Base-by-base conservation (phyloP, 2,888 invertebrate species). In the Trichopria drosophilae region DNA sequence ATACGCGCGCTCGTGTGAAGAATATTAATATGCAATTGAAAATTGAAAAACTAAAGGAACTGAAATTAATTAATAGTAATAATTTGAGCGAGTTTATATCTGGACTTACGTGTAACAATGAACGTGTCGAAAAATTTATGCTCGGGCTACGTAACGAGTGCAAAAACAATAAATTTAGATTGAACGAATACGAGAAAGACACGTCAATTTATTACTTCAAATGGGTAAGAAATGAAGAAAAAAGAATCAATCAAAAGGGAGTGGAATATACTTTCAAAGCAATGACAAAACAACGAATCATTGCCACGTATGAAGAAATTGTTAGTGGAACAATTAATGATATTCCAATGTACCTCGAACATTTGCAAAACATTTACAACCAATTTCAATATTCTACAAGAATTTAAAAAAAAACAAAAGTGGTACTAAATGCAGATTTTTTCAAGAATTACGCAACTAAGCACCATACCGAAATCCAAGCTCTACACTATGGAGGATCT, bases 71-170 rank as follows among this genome's bases (percentile, higher is more conserved):
- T 9, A 7, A 7, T 5, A 34, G 7, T 34, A 34, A 6, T 16
- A 34, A 34, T 34, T 34, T 34, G 7, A 34, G 34, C 34, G 34
- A 34, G 34, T 34, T 34, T 18, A 34, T 34, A 34, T 18, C 7
- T 9, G 34, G 34, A 34, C 18, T 34, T 3, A 34, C 34, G 5
- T 16, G 34, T 6, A 16, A 34, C 34, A 34, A 34, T 16, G 18
- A 34, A n/a, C 34, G 34, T 6, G 34, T 4, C 3, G 18, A 34
- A 34, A 16, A 34, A 16, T 34, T 10, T 34, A 16, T 34, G 34
- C 18, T 34, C 4, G 18, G 18, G 3, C 34, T 34, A 18, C 20
- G 34, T 6, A 34, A 16, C 18, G 4, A 16, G 16, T 34, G 34
- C n/a, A 4, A 12, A 12, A 4, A n/a, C n/a, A n/a, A n/a, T n/a